Base-by-base conservation (phyloP, 2,888 invertebrate species). In the Apoda limacodes region DNA sequence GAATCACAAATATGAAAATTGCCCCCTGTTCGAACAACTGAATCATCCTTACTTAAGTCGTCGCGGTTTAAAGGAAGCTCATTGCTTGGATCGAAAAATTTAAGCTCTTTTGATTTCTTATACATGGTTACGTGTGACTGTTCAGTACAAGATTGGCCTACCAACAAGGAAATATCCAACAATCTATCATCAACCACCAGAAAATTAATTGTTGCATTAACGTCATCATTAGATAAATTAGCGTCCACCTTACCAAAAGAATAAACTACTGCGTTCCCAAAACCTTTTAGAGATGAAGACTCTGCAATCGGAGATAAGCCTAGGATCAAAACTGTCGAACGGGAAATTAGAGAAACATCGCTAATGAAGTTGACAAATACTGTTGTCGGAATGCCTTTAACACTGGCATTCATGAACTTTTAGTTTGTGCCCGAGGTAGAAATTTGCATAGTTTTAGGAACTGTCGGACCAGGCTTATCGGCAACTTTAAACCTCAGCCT, bases 61-160 rank as follows among this genome's bases (percentile, higher is more conserved):
- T 6, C 9, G 20, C 30, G 22, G 5, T 24, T 22, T 14, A 20
- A 11, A 13, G 38, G 36, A 7, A 41, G 12, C 23, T 40, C 35
- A 9, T 9, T 27, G 4, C 10, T 22, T 3, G 35, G 17, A 13
- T 37, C 11, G n/a, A 28, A 11, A 11, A 41, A 32, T 5, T 30
- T 25, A 6, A 40, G 22, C 13, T 24, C 29, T 10, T 23, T 22
- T 2, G 31, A 13, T 34, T 41, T 28, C 11, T 45, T 47, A 25
- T 30, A 39, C 3, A 41, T 37, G 12, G 37, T 17, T 5, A 44
- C 32, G 10, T 44, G 38, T 3, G 43, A 32, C 21, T 41, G 43
- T 25, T 45, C 47, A 3, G 47, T 40, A 21, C 28, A 47, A 2
- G 38, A 28, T 17, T 43, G 43, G 1, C 43, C 43, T 12, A 45